Evolutionary conservation across 2,113 vertebrate genomes (phyloP).

Genomic region (Oxyruncus cristatus): DNA sequence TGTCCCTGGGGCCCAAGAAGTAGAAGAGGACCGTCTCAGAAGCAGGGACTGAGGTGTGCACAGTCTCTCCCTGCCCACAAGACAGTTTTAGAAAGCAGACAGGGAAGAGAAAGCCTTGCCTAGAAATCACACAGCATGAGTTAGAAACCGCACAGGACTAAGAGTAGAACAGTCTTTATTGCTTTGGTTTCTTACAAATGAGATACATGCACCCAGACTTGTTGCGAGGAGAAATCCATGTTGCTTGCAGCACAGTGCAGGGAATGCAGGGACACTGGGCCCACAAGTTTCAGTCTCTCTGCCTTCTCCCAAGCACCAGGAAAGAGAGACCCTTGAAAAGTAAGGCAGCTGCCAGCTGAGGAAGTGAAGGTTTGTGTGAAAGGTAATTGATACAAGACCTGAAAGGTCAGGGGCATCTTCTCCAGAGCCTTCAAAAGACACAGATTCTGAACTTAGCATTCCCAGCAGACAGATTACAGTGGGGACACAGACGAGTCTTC

Average conservation of each 20-base stretch:
- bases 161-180: slow-evolving; percentile 51
- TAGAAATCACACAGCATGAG: neutral
- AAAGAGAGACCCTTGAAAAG: neutral
- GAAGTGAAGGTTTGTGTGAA: neutral
- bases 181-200: slow-evolving; percentile 36
- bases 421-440: neutral
- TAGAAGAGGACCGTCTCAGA: neutral
- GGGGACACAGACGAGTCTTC: neutral
- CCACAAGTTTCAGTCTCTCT: neutral
- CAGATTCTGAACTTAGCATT: neutral
- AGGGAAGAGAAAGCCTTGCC: neutral
- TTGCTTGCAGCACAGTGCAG: neutral
- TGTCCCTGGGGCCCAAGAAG: neutral
- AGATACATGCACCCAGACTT: neutral
- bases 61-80: neutral
- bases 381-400: neutral
- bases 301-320: neutral
- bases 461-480: neutral
- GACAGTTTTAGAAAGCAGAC: neutral
- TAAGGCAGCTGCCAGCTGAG: neutral
- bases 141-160: neutral
- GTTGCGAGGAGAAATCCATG: neutral
- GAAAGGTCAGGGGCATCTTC: neutral
- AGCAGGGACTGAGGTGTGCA: rapidly evolving
- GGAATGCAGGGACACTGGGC: neutral